These are phyloP conservation scores for Pectinophora gossypiella DNA, from an alignment of 1,140 invertebrate genomes.

Conservation along the genomic window DNA sequence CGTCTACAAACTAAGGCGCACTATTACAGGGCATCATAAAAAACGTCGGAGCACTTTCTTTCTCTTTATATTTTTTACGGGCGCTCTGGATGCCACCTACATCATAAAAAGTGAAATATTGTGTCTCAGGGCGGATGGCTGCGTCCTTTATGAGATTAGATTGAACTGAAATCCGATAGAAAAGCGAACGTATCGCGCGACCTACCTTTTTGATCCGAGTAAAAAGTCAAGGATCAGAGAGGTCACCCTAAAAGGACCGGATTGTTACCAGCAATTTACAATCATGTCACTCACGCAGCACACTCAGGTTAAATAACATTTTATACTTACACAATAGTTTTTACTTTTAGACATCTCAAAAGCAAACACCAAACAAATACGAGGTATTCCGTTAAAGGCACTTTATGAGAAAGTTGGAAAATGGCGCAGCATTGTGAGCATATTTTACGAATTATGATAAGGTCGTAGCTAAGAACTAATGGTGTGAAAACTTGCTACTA, in stretches of 20 bases:
- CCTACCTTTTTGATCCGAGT: slow-evolving; percentile 3
- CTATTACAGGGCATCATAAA: slow-evolving; percentile 32
- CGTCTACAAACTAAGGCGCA: too few species aligned
- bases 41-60: slow-evolving; percentile 38
- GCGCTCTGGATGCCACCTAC: slow-evolving; percentile 46
- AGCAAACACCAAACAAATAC: too few species aligned
- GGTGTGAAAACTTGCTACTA: slow-evolving; percentile 24
- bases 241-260: not conserved
- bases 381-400: too few species aligned
- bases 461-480: slow-evolving; percentile 30
- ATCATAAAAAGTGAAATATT: slow-evolving; percentile 69
- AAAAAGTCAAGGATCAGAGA: not conserved
- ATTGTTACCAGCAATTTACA: not conserved
- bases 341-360: too few species aligned
- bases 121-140: slow-evolving; percentile 51
- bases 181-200: slow-evolving; percentile 23
- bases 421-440: too few species aligned
- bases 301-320: too few species aligned
- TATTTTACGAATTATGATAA: slow-evolving; percentile 26
- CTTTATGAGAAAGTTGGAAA: too few species aligned
- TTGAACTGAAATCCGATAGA: slow-evolving; percentile 59
- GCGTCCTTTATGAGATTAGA: slow-evolving; percentile 56
- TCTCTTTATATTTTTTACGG: slow-evolving; percentile 59
- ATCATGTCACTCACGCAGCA: too few species aligned
- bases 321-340: too few species aligned